A percentile compares a stretch with the other conserved stretches of the same genome.
phyloP scores from a whole-genome alignment of 2,888 invertebrate genomes.

The Tipula confusa region DNA sequence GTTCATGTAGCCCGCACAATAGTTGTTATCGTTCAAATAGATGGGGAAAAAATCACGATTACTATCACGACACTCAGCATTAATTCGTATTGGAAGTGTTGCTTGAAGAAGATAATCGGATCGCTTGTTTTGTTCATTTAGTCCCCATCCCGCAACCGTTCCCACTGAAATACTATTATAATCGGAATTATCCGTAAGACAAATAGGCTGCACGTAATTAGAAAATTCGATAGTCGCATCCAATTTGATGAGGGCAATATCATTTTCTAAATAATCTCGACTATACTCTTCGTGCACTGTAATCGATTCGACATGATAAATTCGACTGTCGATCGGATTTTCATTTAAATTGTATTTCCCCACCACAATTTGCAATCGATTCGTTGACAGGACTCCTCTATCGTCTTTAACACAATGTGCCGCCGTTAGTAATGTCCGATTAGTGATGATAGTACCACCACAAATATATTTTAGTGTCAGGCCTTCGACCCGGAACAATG shows the following conservation, averaged over 20 bases:
- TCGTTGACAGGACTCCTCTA: not conserved
- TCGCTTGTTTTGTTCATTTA: not conserved
- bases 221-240: not conserved
- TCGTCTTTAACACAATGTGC: not conserved
- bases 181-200: not conserved
- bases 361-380: not conserved
- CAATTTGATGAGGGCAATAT: not conserved
- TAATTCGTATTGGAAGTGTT: not conserved
- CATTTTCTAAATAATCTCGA: not conserved
- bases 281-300: not conserved
- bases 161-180: not conserved
- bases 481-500: not conserved
- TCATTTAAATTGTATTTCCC: not conserved
- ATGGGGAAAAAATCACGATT: not conserved
- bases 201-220: not conserved
- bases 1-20: not conserved
- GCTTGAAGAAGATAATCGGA: not conserved
- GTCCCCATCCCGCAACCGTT: not conserved
- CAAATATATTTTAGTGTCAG: not conserved
- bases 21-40: constrained; percentile 4
- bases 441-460: not conserved
- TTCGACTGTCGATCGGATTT: not conserved
- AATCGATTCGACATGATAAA: not conserved
- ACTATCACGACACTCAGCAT: not conserved
- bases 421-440: not conserved